Evolutionary conservation across 2,797 vertebrate genomes (phyloP), one percentile per base, ranked within the genome.

Genomic region (Fistularia tabacaria): DNA sequence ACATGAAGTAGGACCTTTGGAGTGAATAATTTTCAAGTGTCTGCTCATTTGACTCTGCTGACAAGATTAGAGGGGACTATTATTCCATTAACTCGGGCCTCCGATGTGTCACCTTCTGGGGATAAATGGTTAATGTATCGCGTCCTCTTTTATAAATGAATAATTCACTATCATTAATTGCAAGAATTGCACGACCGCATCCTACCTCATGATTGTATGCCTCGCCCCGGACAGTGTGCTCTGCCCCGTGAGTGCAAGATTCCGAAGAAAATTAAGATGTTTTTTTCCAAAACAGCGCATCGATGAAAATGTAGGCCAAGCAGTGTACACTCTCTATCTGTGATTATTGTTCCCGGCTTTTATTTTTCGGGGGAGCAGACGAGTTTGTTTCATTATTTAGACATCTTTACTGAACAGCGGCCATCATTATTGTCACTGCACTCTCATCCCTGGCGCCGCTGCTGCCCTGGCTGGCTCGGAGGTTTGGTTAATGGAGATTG

Each of bases 111-210:
- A 59, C 57, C 51, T 57, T 48, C 54, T 38, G 36, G 38, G 57
- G 49, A 42, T 51, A 45, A 51, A 54, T 48, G 39, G 40, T 59
- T 51, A 51, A 70, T 65, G 51, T 57, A 76, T 73, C 54, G 67
- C 49, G 49, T 68, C 74, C 74, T 63, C 71, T 36, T n/a, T 69
- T 77, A 62, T 8, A 45, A 41, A 65, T 85, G 68, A 79, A 85
- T 85, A 72, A 83, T 86, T 77, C 64, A 86, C 66, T 14, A 14
- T 59, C 40, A 48, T 80, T 80, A 81, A 80, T 87, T 79, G 69
- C 68, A 71, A 11, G 47, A 40, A 55, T 52, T 64, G 47, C 53
- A 57, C 10, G 9, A 66, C 76, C 56, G 70, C 46, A 64, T 53
- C 47, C 45, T 37, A 51, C 54, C 49, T 43, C 44, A 36, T 58